phyloP scores from a whole-genome alignment of 2,888 invertebrate genomes.

The Unio delphinus region DNA sequence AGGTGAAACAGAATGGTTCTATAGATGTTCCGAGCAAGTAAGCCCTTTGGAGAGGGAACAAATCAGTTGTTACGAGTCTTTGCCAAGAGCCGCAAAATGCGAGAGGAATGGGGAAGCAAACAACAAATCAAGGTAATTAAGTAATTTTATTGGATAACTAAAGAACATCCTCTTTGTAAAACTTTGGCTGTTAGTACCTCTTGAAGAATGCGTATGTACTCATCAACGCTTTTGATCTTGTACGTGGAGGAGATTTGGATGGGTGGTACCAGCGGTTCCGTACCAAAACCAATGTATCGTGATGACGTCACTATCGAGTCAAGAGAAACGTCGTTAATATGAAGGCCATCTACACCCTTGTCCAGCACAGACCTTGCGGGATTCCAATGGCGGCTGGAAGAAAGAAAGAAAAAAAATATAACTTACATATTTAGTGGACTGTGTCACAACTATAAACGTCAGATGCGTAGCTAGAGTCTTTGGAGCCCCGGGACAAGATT shows the following conservation, averaged over 20 bases:
- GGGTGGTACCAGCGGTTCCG: conserved; percentile 57
- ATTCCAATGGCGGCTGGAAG: conserved; percentile 37
- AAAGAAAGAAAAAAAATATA: background rate
- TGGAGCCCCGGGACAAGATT: too few species aligned
- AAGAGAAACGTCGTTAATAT: conserved; percentile 42
- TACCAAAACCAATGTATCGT: conserved; percentile 34
- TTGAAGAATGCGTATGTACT: conserved; percentile 48
- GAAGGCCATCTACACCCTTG: conserved; percentile 31
- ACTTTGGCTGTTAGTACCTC: conserved; percentile 30
- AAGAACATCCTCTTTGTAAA: background rate
- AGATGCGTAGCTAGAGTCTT: too few species aligned
- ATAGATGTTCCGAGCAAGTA: too few species aligned
- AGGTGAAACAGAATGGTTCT: too few species aligned
- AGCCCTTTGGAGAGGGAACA: too few species aligned
- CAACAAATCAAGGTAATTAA: background rate
- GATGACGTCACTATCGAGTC: conserved; percentile 51
- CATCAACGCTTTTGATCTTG: conserved; percentile 54
- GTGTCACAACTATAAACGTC: too few species aligned
- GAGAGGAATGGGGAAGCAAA: background rate
- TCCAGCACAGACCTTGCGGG: conserved; percentile 38
- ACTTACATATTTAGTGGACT: too few species aligned
- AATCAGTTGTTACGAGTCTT: background rate
- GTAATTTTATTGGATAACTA: background rate
- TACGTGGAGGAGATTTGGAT: conserved; percentile 64
- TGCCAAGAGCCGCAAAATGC: background rate